Evolutionary conservation across 1,140 invertebrate species (phyloP), one percentile per base, ranked within the genome.

Genomic region (Drosophila ananassae): DNA sequence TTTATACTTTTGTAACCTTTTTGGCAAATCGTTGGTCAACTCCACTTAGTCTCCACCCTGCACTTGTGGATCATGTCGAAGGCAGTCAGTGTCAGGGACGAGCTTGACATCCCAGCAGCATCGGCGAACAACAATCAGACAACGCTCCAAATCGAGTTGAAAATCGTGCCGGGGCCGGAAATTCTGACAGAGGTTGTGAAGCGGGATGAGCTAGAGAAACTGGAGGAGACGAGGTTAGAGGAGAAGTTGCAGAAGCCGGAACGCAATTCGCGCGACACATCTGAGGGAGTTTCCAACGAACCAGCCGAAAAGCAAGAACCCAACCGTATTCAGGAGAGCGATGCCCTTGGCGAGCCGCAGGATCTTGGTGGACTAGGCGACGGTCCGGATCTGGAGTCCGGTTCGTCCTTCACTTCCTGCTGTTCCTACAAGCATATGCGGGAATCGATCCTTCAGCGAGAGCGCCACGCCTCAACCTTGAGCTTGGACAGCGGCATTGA

Each of bases 341-440:
- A 44, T 44, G 41, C 8, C 2, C 8, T 17, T 21, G 17, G 41
- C 17, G 41, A 17, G 6, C 0, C 17, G 13, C 41, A 67, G 9
- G 46, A 52, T 0, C 2, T 25, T 0, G 5, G 22, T n/a, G 48
- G 47, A 9, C 21, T 47, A 22, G 44, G 44, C 2, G 44, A 47
- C 21, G 10, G n/a, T 25, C 54, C 4, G 9, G 63, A 56, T 2
- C n/a, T 39, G 5, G 8, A 8, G 67, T 17, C 39, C 6, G 44
- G n/a, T 2, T 32, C 60, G 0, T 87, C 81, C 3, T 61, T 74
- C 5, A 34, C 51, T 2, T 85, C 81, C 1, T 85, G 81, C 22
- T 6, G 24, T 22, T 81, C 81, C 4, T 67, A 48, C 37, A 52
- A 48, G 3, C 7, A 37, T 12, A 53, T 87, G 0, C 62, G 78